Evolutionary conservation across 64 coral and sea anemone species (phyloP), one percentile per base, ranked within the genome.

Genomic region (Pachyseris speciosa): DNA sequence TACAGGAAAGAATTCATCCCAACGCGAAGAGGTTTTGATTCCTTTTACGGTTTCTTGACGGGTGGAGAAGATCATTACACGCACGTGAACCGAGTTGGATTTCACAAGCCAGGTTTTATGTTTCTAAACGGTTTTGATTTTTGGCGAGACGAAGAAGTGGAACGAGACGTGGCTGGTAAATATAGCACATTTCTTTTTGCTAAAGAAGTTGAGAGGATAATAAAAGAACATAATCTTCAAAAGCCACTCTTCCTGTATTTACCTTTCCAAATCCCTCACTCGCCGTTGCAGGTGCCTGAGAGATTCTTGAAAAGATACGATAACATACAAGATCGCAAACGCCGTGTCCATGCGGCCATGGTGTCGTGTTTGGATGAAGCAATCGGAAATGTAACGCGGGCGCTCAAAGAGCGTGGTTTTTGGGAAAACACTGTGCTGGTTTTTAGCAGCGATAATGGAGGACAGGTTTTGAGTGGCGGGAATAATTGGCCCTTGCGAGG

Each of bases 371-470:
- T 93, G 91, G 91, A 93, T 26, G 84, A 87, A 19, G 91, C 83
- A 0, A 53, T 93, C 15, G 84, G 84, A 1, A 85, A 85, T 19
- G 79, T 92, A 22, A 85, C 80, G 9, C 25, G 34, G 4, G 37
- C 51, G 48, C 63, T 93, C 17, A 93, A 93, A 71, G 33, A 80
- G 6, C 59, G 53, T 37, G 91, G 84, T 11, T 76, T 93, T 30
- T 93, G 83, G 91, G 40, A 80, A 65, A 53, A 93, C 60, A 87
- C 91, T 51, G 60, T 93, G 58, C 33, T 93, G 16, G 36, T 93
- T 65, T 93, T 93, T 50, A 87, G 83, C 58, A 93, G 70, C 16
- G 91, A 93, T 45, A 93, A 93, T 55, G 91, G 91, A 4, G 91
- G 91, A n/a, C 91, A 87, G 64, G 47, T 87, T 20, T 40, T 51